Evolutionary conservation across 2,113 vertebrate genomes (phyloP), one percentile per base, ranked within the genome.

Genomic region (Rattus rattus): DNA sequence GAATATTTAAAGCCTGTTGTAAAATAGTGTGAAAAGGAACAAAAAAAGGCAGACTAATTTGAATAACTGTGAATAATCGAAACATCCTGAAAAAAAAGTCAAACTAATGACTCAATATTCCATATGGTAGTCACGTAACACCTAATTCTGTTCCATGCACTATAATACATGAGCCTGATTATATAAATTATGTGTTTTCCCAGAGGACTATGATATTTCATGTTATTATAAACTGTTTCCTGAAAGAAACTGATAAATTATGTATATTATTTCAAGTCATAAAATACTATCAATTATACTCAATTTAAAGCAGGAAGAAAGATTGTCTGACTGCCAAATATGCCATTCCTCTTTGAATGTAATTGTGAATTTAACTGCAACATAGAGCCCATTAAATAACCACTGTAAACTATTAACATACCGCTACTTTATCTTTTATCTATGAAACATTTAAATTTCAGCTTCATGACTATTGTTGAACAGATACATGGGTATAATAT

Each of bases 361-460:
- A 49, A 95, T 97, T 88, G 88, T 94, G 49, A 91, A 87, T 97
- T 70, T 92, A 96, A 96, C 75, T 96, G 65, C 61, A 36, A 49
- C 73, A 13, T 88, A 63, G 76, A 88, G 52, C 70, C n/a, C 90
- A 96, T 94, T 93, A 97, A 95, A 88, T 76, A 88, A 90, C 72
- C 59, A 75, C 95, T 97, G 91, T 88, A 95, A 93, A 72, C 8
- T 97, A 92, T 88, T 96, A 91, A 73, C 7, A 91, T 75, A 20
- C 3, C 73, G 30, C 19, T 30, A 96, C 86, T 88, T 96, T 92
- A 88, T 92, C 59, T 56, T 94, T 92, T 93, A 65, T 86, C 70
- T 93, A 67, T 77, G 39, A 84, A 81, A 86, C 67, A 87, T 79
- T 89, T 87, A 76, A 89, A 39, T 56, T 97, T 92, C 59, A 76